A percentile compares a stretch with the other conserved stretches of the same genome.
Evolutionary conservation across 2,113 vertebrate species (phyloP).

Genomic region (Aphelocoma coerulescens): DNA sequence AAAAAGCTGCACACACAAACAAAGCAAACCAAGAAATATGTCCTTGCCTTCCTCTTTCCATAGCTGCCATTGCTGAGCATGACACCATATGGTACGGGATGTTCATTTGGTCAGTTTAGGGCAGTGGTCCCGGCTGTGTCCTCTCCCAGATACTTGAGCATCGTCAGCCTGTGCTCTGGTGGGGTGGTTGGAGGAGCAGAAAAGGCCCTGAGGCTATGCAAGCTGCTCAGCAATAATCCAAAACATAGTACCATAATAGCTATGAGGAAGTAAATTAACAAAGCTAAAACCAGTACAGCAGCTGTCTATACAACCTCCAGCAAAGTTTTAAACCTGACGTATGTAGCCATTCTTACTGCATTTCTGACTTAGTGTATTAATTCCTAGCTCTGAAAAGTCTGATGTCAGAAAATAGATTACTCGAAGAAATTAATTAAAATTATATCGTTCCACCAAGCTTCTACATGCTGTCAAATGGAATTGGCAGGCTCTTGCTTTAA

Average conservation of each 20-base stretch:
- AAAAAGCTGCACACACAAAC: rapidly evolving
- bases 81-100: rapidly evolving
- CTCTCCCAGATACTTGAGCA: neutral
- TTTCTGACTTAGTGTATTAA: neutral
- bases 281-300: neutral
- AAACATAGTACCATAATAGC: rapidly evolving
- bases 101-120: neutral
- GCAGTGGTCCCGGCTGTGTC: neutral
- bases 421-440: neutral
- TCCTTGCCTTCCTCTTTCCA: neutral
- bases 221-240: neutral
- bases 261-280: neutral
- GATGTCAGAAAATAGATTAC: neutral
- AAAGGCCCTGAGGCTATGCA: neutral
- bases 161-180: neutral
- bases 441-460: neutral
- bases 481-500: neutral
- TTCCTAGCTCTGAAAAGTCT: neutral
- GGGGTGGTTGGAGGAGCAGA: neutral
- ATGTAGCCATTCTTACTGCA: neutral
- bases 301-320: neutral
- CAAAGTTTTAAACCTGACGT: neutral
- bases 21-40: neutral
- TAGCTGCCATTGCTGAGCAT: neutral
- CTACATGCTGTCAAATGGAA: neutral